phyloP scores from a whole-genome alignment of 2,797 vertebrate species.

The Etheostoma nigrum region DNA sequence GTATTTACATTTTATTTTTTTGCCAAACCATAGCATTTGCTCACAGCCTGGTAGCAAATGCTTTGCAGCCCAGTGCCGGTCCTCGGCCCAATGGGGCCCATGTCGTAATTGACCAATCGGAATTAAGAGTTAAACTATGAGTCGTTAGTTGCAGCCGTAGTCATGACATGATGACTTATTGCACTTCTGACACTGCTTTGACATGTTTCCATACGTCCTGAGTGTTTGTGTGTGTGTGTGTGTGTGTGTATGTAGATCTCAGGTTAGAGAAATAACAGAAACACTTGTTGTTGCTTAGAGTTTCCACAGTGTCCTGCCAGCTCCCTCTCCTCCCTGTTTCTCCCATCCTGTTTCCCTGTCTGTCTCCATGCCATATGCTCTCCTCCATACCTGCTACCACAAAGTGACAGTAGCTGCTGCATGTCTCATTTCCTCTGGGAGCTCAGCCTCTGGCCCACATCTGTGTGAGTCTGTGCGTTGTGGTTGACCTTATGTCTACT shows the following conservation, averaged over 20 bases:
- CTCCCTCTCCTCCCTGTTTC: slow-evolving; percentile 2
- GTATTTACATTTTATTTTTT: too few relatives aligned
- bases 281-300: slow-evolving; percentile 71
- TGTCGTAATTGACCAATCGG: too few relatives aligned
- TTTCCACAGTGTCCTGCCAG: slow-evolving; percentile 66
- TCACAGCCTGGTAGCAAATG: too few relatives aligned
- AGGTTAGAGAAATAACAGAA: slow-evolving; percentile 50
- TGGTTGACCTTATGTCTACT: slow-evolving; percentile 29
- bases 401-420: slow-evolving; percentile 42
- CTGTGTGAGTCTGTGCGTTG: slow-evolving; percentile 40
- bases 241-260: slow-evolving; percentile 2
- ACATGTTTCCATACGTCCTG: slow-evolving; percentile 10
- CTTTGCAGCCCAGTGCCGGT: too few relatives aligned
- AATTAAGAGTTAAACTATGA: too few relatives aligned
- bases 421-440: slow-evolving; percentile 61
- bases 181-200: not conserved
- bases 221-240: not conserved
- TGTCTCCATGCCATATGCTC: slow-evolving; percentile 1
- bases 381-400: slow-evolving; percentile 28
- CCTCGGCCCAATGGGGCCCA: not conserved
- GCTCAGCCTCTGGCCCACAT: slow-evolving; percentile 57
- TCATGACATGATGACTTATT: not conserved
- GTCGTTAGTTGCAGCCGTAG: too few relatives aligned
- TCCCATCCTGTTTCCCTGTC: slow-evolving; percentile 9
- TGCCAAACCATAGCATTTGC: too few relatives aligned